Conservation (phyloP, 2,888 invertebrate species). For the Tetanocera ferruginea region DNA sequence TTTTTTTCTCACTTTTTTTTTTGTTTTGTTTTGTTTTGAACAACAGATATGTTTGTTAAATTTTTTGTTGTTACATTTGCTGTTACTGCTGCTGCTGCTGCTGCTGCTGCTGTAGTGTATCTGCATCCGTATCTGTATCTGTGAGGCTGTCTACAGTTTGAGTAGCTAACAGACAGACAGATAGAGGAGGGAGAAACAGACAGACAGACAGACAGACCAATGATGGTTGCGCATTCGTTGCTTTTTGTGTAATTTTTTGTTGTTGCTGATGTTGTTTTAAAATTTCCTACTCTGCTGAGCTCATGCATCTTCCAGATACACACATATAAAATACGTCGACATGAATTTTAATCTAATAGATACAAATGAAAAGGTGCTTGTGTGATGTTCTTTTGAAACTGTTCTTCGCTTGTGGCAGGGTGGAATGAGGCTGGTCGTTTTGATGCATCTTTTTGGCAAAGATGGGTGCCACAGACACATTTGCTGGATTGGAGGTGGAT, state of each 20-base stretch:
- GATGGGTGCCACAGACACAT: background rate
- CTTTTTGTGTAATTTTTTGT: conserved; percentile 16
- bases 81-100: conserved; percentile 49
- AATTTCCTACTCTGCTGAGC: background rate
- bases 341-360: conserved; percentile 69
- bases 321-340: conserved; percentile 47
- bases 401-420: conserved; percentile 49
- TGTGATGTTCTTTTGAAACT: conserved; percentile 53
- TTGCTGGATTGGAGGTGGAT: background rate
- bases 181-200: background rate
- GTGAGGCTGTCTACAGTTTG: conserved; percentile 6
- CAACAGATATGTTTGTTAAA: conserved; percentile 59
- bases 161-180: background rate
- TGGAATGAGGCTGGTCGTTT: conserved; percentile 20
- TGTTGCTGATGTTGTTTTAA: conserved; percentile 14
- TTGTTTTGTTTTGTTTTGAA: conserved; percentile 38
- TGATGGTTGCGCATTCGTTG: conserved; percentile 58
- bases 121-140: background rate
- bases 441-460: conserved; percentile 42
- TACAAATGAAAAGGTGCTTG: conserved; percentile 68
- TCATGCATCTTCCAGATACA: conserved; percentile 19
- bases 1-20: conserved; percentile 44
- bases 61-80: conserved; percentile 62
- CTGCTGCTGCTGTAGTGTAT: conserved; percentile 43
- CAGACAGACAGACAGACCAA: conserved; percentile 48